phyloP scores from a whole-genome alignment of 2,113 vertebrate genomes.

The Coreoperca whiteheadi region DNA sequence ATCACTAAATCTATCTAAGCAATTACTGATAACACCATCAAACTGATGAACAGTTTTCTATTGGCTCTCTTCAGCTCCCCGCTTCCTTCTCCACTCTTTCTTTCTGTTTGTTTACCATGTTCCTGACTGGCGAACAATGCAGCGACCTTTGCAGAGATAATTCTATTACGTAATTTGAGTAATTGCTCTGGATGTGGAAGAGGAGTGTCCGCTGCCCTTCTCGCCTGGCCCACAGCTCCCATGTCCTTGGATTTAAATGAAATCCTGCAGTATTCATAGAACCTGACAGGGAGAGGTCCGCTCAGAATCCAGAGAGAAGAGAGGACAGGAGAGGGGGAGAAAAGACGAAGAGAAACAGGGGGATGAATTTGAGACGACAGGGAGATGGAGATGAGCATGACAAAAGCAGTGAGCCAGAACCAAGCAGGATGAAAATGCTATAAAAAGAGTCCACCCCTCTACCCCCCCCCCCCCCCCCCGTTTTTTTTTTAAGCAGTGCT shows the following conservation, averaged over 20 bases:
- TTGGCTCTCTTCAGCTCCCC: neutral
- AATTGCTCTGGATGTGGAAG: conserved; percentile 80
- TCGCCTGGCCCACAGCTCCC: conserved; percentile 56
- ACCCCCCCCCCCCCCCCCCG: neutral
- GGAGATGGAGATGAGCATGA: conserved; percentile 59
- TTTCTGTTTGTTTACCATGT: conserved; percentile 65
- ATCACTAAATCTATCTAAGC: conserved; percentile 59
- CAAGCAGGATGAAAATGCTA: conserved; percentile 61
- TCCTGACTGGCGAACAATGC: conserved; percentile 68
- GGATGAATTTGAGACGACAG: conserved; percentile 45
- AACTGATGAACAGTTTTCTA: conserved; percentile 33
- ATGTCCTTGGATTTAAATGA: conserved; percentile 72
- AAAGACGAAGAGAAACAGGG: neutral
- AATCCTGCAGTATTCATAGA: conserved; percentile 54
- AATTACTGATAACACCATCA: conserved; percentile 55
- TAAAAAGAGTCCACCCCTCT: conserved; percentile 46
- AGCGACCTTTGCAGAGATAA: conserved; percentile 79
- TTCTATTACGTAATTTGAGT: conserved; percentile 78
- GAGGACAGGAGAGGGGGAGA: neutral
- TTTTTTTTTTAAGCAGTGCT: neutral
- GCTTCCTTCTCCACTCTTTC: conserved; percentile 13
- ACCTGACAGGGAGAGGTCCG: conserved; percentile 39
- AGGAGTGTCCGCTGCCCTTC: conserved; percentile 60
- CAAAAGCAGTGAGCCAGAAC: conserved; percentile 68
- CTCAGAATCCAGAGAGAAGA: conserved; percentile 10